Evolutionary conservation across 2,888 invertebrate species (phyloP).

Genomic region (Anthophora plumipes): DNA sequence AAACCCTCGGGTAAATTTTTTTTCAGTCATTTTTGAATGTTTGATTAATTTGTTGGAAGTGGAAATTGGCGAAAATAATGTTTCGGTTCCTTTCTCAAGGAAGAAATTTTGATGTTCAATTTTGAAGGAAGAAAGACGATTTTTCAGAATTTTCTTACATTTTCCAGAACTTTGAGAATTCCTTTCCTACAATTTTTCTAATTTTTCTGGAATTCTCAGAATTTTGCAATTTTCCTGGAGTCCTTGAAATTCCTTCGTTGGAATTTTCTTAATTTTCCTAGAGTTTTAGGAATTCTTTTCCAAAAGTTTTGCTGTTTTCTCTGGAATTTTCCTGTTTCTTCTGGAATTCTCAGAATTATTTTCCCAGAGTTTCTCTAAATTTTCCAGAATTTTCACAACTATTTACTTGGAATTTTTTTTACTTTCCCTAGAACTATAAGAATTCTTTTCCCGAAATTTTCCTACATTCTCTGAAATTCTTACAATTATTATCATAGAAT

Average conservation of each 20-base stretch:
- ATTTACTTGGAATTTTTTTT: neutral
- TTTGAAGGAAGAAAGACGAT: too few species aligned
- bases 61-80: too few species aligned
- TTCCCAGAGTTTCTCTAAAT: neutral
- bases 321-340: too few species aligned
- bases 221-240: too few species aligned
- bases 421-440: neutral
- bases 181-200: neutral
- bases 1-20: conserved; percentile 40
- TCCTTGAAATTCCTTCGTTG: too few species aligned
- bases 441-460: neutral
- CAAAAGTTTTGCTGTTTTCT: too few species aligned
- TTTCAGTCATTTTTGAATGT: too few species aligned
- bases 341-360: neutral
- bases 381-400: neutral
- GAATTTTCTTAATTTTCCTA: neutral
- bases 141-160: too few species aligned
- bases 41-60: neutral
- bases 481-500: neutral
- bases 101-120: too few species aligned
- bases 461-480: too few species aligned
- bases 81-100: too few species aligned
- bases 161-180: neutral
- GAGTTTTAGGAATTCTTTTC: neutral
- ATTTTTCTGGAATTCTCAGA: neutral